phyloP scores from a whole-genome alignment of 1,140 invertebrate genomes.

The Lepidurus apus region DNA sequence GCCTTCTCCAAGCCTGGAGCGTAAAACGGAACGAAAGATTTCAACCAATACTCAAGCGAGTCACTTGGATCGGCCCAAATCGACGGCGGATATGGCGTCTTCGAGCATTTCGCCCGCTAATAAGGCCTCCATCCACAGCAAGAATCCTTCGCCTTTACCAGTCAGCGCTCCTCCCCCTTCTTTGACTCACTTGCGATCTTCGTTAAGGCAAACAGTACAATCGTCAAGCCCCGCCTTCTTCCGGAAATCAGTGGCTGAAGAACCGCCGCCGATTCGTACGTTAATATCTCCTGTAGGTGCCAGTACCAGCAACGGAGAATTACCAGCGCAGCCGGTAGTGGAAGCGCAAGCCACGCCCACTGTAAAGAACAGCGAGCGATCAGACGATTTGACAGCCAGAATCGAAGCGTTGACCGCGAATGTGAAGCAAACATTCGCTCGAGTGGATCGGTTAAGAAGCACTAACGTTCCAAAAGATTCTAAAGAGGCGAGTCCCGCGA shows the following conservation, averaged over 20 bases:
- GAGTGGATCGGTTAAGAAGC: constrained; percentile 57
- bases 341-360: constrained; percentile 33
- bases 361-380: not conserved
- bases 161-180: not conserved
- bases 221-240: constrained; percentile 31
- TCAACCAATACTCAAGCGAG: not conserved
- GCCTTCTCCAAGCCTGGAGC: not conserved
- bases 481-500: not conserved
- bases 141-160: not conserved
- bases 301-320: constrained; percentile 45
- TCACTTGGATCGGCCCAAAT: not conserved
- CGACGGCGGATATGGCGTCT: constrained; percentile 12
- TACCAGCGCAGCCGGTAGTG: constrained; percentile 42
- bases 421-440: constrained; percentile 60
- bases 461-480: constrained; percentile 35
- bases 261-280: constrained; percentile 36
- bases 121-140: not conserved
- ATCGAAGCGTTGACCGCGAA: constrained; percentile 59
- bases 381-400: constrained; percentile 40
- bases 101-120: not conserved
- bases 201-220: constrained; percentile 1
- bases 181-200: not conserved
- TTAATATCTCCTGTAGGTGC: constrained; percentile 38
- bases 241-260: constrained; percentile 37
- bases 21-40: not conserved